Evolutionary conservation across 2,113 vertebrate genomes (phyloP).

Genomic region (Pluvialis apricaria): DNA sequence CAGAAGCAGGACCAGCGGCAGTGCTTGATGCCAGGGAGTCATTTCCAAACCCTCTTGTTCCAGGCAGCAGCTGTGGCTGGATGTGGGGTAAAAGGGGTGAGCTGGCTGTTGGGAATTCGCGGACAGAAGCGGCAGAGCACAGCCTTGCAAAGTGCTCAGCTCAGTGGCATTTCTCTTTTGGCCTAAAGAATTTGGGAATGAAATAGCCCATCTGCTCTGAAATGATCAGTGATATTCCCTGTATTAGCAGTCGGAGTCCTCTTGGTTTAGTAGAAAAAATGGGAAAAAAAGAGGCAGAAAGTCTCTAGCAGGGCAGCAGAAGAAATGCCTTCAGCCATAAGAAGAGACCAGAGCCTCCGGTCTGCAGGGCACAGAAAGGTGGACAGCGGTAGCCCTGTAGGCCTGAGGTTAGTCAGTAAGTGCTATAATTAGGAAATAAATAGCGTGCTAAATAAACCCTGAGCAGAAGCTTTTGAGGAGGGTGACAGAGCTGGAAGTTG

Average conservation of each 20-base stretch:
- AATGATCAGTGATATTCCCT: background rate
- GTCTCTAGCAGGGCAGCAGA: background rate
- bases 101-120: background rate
- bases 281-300: background rate
- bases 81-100: background rate
- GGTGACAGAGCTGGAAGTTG: conserved; percentile 27
- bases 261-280: background rate
- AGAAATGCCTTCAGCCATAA: background rate
- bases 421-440: conserved; percentile 61
- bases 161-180: background rate
- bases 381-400: background rate
- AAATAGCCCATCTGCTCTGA: background rate
- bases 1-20: background rate
- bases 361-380: background rate
- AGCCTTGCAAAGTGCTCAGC: background rate
- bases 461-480: conserved; percentile 30
- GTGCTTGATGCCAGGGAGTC: background rate
- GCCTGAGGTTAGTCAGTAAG: conserved; percentile 42
- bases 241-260: background rate
- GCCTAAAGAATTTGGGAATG: background rate
- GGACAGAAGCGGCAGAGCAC: background rate
- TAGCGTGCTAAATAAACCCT: conserved; percentile 33
- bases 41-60: background rate
- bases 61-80: background rate
- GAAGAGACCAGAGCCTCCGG: background rate